Evolutionary conservation across 2,888 invertebrate genomes (phyloP).

Genomic region (Holacanthella duospinosa): DNA sequence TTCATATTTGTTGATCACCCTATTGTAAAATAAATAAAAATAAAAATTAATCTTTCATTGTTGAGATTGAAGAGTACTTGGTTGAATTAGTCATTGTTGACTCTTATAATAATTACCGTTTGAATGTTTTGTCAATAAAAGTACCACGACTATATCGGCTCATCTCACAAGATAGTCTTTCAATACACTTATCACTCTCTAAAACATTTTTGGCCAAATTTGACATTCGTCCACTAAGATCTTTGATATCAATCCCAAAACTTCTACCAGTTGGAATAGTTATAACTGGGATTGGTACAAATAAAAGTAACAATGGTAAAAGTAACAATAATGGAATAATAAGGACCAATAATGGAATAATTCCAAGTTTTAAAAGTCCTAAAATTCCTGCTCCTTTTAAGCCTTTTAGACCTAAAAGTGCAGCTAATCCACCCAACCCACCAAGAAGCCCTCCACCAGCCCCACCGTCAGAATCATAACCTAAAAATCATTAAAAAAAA

Average conservation of each 20-base stretch:
- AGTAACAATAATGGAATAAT: slow-evolving; percentile 26
- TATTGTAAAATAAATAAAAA: slow-evolving; percentile 9
- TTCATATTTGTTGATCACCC: slow-evolving; percentile 21
- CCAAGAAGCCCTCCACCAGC: slow-evolving; percentile 18
- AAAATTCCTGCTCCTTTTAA: slow-evolving; percentile 29
- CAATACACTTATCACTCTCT: slow-evolving; percentile 31
- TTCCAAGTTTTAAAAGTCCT: slow-evolving; percentile 23
- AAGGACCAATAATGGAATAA: slow-evolving; percentile 25
- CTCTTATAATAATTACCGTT: slow-evolving; percentile 15
- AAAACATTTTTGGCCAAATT: slow-evolving; percentile 18
- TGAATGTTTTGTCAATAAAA: slow-evolving; percentile 28
- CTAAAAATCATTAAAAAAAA: slow-evolving; percentile 5
- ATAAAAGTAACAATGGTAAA: slow-evolving; percentile 26
- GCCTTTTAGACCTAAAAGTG: slow-evolving; percentile 30
- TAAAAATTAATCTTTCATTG: slow-evolving; percentile 5
- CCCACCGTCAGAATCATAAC: slow-evolving; percentile 18
- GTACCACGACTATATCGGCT: slow-evolving; percentile 25
- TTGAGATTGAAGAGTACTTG: neutral
- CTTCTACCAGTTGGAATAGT: slow-evolving; percentile 11
- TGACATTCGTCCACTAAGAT: slow-evolving; percentile 19
- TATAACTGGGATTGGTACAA: slow-evolving; percentile 32
- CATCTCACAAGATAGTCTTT: slow-evolving; percentile 32
- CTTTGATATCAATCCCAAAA: slow-evolving; percentile 18
- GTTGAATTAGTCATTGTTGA: neutral
- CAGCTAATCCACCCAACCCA: slow-evolving; percentile 23